Evolutionary conservation across 1,140 invertebrate genomes (phyloP), one percentile per base, ranked within the genome.

Genomic region (Cydia fagiglandana): DNA sequence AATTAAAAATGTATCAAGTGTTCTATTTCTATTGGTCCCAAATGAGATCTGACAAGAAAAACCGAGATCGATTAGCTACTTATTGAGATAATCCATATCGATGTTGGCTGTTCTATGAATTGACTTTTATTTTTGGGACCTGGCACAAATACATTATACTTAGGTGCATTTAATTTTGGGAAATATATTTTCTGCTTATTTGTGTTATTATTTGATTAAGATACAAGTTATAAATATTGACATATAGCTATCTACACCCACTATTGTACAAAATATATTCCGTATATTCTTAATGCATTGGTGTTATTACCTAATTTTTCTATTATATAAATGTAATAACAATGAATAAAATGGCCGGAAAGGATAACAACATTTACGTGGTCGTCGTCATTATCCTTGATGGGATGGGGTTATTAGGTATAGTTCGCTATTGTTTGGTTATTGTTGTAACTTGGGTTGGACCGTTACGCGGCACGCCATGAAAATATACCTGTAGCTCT

Each of bases 1-100:
- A 70, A 70, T 70, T 70, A 70, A 70, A 70, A 70, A 70, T 70
- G 66, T 70, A 70, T n/a, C 30, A 70, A 70, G 66, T 70, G 15
- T 41, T n/a, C 66, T 34, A 15, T 68, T 68, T 68, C 30, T 68
- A n/a, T 68, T 68, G 17, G 28, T 9, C 6, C 28, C 13, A 68
- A 68, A 68, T 34, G 28, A 34, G 30, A 68, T 68, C 61, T 28
- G 10, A 64, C 9, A 61, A 3, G 20, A 24, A 9, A 24, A 20
- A 13, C 7, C 7, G 17, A 20, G 17, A 12, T 24, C 9, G 56
- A 10, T 61, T 10, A 20, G 56, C 56, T 10, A 61, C 1, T 53
- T 17, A 53, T 53, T 53, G 13, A 53, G 15, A n/a, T 6, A 17
- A 53, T 53, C 4, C 3, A 17, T 53, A 17, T 50, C 45, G 7